phyloP scores from a whole-genome alignment of 2,888 invertebrate genomes.

The Rhyacophila evoluta region DNA sequence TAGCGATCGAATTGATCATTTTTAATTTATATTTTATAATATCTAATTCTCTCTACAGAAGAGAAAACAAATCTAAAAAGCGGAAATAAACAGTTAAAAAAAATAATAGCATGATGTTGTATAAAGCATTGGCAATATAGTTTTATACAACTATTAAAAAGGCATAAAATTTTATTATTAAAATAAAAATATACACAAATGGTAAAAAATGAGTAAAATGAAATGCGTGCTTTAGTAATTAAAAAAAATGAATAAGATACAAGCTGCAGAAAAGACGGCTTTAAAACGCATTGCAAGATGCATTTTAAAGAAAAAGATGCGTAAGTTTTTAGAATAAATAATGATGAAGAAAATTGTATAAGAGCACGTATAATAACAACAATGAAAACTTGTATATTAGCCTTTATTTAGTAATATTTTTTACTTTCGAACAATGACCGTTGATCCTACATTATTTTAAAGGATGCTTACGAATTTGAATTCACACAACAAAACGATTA shows the following conservation, averaged over 20 bases:
- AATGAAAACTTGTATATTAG: too few relatives aligned
- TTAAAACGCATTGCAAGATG: background rate
- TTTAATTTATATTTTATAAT: too few relatives aligned
- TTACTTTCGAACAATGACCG: background rate
- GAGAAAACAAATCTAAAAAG: background rate
- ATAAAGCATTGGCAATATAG: too few relatives aligned
- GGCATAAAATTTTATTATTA: background rate
- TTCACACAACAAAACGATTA: background rate
- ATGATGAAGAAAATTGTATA: too few relatives aligned
- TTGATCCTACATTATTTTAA: background rate
- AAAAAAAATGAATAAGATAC: background rate
- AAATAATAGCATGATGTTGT: too few relatives aligned
- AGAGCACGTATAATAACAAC: too few relatives aligned
- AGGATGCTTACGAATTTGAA: background rate
- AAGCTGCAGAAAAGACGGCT: background rate
- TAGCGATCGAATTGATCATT: too few relatives aligned
- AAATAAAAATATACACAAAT: background rate
- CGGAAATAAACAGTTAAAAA: background rate
- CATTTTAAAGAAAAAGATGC: background rate
- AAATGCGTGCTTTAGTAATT: background rate
- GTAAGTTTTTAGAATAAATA: too few relatives aligned
- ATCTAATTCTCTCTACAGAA: too few relatives aligned
- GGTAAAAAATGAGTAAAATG: background rate
- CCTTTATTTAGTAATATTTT: too few relatives aligned
- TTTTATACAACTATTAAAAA: too few relatives aligned